Base-by-base conservation (phyloP, 2,888 invertebrate genomes). In the Plagiodera versicolora region DNA sequence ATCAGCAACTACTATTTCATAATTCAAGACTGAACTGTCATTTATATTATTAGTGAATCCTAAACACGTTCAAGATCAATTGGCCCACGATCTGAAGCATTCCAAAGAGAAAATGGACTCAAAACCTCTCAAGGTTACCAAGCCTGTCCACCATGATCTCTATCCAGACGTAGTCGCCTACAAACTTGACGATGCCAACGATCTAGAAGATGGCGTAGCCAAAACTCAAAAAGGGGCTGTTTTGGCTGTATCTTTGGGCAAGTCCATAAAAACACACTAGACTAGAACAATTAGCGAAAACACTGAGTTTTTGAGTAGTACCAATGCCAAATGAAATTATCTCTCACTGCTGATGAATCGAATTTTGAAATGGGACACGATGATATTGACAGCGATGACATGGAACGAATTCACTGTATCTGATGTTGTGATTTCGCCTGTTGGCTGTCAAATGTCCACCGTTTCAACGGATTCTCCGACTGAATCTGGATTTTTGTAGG, bases 141-240 rank as follows among this genome's bases (percentile, higher is more conserved):
- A 70, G 56, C 67, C 68, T 30, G 49, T 60, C n/a, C 65, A 65
- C 20, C 57, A 67, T n/a, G 60, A 65, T 17, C 67, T 67, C 28
- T 75, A 74, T 67, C 72, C 74, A 9, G 75, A 76, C 58, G 72
- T 75, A 0, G 70, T 74, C 1, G 69, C 75, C 6, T 76, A 74
- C 46, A 76, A 76, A 63, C 64, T 76, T 30, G 67, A 67, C 16
- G 74, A 72, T 19, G 63, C 66, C n/a, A 63, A 70, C 20, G 77
- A 77, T 61, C 55, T 74, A 16, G 80, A 82, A 65, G 89, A 88
- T 78, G 89, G 88, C 0, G 83, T 84, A 63, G 85, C 88, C 65
- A 86, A 88, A 72, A 86, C 85, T 57, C 92, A 93, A 18, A 88
- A 88, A 53, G 92, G 93, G 57, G 94, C 94, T 8, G 86, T 93